A percentile compares a stretch with the other conserved stretches of the same genome.
phyloP scores from a whole-genome alignment of 2,113 vertebrate genomes.

The Gavialis gangeticus region DNA sequence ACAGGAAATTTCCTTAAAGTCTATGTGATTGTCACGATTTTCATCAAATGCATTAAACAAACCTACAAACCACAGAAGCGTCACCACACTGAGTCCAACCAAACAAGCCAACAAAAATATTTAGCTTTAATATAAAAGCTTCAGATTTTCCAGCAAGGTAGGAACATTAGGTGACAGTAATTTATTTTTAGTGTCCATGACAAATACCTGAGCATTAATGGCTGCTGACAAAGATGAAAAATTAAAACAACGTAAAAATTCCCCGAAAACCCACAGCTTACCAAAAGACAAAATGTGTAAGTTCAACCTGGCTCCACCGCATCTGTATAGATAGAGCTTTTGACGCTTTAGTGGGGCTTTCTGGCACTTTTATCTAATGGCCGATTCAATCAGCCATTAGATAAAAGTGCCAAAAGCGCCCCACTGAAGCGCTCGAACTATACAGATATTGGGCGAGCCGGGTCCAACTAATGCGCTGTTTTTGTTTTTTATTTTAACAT shows the following conservation, averaged over 20 bases:
- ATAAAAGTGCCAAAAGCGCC: no score
- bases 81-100: conserved; percentile 44
- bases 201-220: neutral
- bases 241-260: neutral
- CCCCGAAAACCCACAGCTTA: no score
- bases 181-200: neutral
- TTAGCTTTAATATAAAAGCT: neutral
- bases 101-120: neutral
- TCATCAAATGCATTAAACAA: conserved; percentile 99
- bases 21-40: conserved; percentile 99
- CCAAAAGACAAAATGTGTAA: no score
- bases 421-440: no score
- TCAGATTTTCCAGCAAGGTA: neutral
- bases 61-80: conserved; percentile 81
- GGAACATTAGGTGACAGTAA: neutral
- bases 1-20: conserved; percentile 99
- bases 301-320: no score
- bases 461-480: no score
- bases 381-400: no score
- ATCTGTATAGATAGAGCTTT: no score
- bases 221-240: neutral
- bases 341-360: no score
- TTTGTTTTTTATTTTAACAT: no score
- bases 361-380: no score
- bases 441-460: no score